Percentiles rank a stretch among this genome's conserved stretches.
Evolutionary conservation across 2,797 vertebrate species (phyloP).

Genomic region (Gymnocypris eckloni): DNA sequence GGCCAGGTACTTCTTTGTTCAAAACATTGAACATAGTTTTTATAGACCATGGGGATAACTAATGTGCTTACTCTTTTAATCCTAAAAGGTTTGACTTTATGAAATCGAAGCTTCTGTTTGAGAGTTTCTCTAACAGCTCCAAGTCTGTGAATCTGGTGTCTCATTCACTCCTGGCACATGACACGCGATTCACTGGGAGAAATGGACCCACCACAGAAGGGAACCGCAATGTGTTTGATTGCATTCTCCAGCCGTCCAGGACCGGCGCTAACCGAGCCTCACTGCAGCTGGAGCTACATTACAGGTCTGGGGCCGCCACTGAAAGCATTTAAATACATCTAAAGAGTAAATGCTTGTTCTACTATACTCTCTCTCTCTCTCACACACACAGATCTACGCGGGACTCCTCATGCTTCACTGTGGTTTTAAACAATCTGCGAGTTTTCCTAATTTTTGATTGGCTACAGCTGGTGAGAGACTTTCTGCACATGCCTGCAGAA

Average conservation of each 20-base stretch:
- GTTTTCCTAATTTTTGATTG: conserved; percentile 98
- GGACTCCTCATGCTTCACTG: conserved; percentile 93
- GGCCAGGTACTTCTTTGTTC: conserved; percentile 79
- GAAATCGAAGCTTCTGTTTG: conserved; percentile 96
- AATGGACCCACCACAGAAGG: conserved; percentile 39
- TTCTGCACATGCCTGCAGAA: conserved; percentile 83
- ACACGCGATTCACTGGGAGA: conserved; percentile 82
- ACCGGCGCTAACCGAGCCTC: conserved; percentile 84
- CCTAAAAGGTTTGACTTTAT: conserved; percentile 92
- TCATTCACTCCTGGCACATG: conserved; percentile 94
- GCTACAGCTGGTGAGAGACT: conserved; percentile 89
- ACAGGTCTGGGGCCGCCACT: conserved; percentile 77
- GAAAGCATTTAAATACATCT: neutral
- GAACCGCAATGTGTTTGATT: conserved; percentile 87
- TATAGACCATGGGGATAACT: neutral
- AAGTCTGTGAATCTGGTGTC: conserved; percentile 95
- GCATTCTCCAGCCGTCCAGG: conserved; percentile 93
- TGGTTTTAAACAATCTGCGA: conserved; percentile 94
- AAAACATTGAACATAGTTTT: neutral
- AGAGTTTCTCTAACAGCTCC: conserved; percentile 94
- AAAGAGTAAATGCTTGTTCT: neutral
- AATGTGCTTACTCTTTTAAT: neutral
- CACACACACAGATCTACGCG: conserved; percentile 87
- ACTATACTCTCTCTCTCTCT: neutral
- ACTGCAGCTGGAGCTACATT: conserved; percentile 94